Evolutionary conservation across 2,888 invertebrate genomes (phyloP).

Genomic region (Deilephila elpenor): DNA sequence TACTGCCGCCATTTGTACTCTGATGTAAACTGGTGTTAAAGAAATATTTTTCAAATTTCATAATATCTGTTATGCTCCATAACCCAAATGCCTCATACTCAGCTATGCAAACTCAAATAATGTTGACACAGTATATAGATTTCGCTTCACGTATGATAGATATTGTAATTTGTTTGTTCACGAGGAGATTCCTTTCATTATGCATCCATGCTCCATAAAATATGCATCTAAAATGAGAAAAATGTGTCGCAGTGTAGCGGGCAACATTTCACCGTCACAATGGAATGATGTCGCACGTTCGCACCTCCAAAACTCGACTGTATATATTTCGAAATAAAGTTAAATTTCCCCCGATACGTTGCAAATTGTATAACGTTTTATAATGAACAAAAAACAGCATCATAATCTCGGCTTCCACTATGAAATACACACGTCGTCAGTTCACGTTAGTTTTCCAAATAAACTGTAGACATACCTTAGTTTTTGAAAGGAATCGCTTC

Average conservation of each 20-base stretch:
- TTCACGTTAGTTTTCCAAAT: conserved; percentile 78
- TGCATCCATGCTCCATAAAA: conserved; percentile 77
- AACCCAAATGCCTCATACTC: not conserved
- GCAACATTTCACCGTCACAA: conserved; percentile 41
- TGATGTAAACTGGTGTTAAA: too few relatives aligned
- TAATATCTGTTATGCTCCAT: not conserved
- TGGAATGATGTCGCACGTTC: conserved; percentile 35
- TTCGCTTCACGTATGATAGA: conserved; percentile 47
- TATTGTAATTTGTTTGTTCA: conserved; percentile 75
- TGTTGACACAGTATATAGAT: conserved; percentile 17
- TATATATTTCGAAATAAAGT: conserved; percentile 41
- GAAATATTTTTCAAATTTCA: not conserved
- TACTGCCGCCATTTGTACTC: too few relatives aligned
- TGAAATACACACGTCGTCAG: conserved; percentile 72
- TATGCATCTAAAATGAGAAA: conserved; percentile 83
- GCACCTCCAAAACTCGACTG: conserved; percentile 40
- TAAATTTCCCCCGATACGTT: conserved; percentile 35
- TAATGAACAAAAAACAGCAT: conserved; percentile 49
- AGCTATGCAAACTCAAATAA: not conserved
- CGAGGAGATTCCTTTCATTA: conserved; percentile 77
- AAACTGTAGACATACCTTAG: conserved; percentile 53
- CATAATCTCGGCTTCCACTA: conserved; percentile 73
- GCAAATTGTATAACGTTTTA: not conserved
- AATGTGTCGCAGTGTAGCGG: conserved; percentile 77
- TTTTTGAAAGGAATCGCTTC: conserved; percentile 23